These are phyloP conservation scores for Pecten maximus DNA, from an alignment of 2,888 invertebrate species.

Conservation along the genomic window DNA sequence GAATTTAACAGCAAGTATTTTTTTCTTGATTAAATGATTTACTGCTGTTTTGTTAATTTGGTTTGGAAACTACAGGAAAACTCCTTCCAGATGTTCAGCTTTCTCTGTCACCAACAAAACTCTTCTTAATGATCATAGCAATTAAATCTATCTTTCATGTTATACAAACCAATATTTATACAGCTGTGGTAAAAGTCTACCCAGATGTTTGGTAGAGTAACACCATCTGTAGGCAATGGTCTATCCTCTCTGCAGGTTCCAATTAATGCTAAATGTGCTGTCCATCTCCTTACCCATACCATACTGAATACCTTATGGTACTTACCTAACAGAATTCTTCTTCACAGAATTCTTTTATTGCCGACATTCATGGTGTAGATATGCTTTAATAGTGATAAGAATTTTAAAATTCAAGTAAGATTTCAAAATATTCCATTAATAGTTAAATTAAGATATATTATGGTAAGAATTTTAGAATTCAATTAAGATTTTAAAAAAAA, in stretches of 20 bases:
- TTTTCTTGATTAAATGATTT: background rate
- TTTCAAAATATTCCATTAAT: too few species aligned
- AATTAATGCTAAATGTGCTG: background rate
- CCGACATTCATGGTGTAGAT: background rate
- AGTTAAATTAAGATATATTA: too few species aligned
- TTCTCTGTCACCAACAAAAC: background rate
- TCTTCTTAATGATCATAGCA: background rate
- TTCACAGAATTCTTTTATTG: background rate
- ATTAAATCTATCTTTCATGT: background rate
- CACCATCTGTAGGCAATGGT: background rate
- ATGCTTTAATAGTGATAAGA: background rate
- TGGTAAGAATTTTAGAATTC: too few species aligned
- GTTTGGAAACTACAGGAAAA: background rate
- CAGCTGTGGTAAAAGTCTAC: background rate
- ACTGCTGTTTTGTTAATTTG: too few species aligned
- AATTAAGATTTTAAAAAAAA: too few species aligned
- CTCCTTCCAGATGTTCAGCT: background rate
- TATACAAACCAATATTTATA: constrained; percentile 3
- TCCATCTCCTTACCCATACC: background rate
- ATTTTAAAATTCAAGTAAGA: background rate
- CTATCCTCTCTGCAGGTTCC: background rate
- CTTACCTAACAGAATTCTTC: background rate
- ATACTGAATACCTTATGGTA: background rate
- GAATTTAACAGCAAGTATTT: too few species aligned
- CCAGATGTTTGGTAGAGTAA: background rate